Evolutionary conservation across 1,140 invertebrate genomes (phyloP).

Genomic region (Cardiocondyla obscurior): DNA sequence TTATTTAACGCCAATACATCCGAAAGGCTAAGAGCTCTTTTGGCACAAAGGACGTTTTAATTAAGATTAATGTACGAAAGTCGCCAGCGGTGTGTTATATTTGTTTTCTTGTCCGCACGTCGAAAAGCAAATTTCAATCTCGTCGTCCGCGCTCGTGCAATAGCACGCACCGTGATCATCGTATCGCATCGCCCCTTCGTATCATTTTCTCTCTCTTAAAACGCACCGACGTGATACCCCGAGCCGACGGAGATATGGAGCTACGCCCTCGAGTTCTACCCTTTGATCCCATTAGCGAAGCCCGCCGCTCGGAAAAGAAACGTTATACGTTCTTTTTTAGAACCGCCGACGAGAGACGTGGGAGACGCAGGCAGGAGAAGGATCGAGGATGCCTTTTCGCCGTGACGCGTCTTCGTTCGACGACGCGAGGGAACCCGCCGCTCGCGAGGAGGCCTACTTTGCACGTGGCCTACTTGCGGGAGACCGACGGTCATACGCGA

Average conservation of each 20-base stretch:
- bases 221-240: slow-evolving; percentile 19
- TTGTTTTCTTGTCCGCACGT: not conserved
- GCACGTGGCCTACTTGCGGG: slow-evolving; percentile 73
- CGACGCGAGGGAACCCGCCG: slow-evolving; percentile 6
- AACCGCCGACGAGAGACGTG: slow-evolving; percentile 1
- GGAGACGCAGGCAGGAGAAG: not conserved
- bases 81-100: not conserved
- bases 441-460: slow-evolving; percentile 73
- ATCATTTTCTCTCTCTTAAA: slow-evolving; percentile 20
- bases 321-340: slow-evolving; percentile 22
- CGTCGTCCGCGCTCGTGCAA: not conserved
- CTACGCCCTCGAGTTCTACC: slow-evolving; percentile 30
- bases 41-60: not conserved
- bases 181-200: not conserved
- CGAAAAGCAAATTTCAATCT: not conserved
- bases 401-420: slow-evolving; percentile 52
- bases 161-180: not conserved
- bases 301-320: slow-evolving; percentile 13
- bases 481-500: slow-evolving; percentile 70
- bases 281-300: slow-evolving; percentile 62
- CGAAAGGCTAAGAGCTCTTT: not conserved
- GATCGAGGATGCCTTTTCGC: slow-evolving; percentile 27
- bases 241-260: not conserved
- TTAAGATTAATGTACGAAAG: not conserved
- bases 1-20: not conserved